A percentile compares a stretch with the other conserved stretches of the same genome.
These are phyloP conservation scores for Zosterops borbonicus DNA, from an alignment of 2,113 vertebrate genomes.

Conservation along the genomic window DNA sequence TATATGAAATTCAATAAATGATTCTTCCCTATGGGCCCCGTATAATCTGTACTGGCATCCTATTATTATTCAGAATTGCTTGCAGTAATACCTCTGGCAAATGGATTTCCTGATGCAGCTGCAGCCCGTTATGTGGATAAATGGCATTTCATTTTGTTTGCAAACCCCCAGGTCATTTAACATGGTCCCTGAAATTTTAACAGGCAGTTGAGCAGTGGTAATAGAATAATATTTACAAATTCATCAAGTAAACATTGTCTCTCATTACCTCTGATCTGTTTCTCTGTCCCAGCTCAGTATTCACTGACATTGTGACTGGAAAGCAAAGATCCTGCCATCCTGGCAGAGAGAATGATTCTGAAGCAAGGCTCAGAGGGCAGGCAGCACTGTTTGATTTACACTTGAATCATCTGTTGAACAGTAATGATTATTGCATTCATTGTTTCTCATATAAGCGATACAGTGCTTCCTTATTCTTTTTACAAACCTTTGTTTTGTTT, in stretches of 20 bases:
- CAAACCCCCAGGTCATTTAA: neutral
- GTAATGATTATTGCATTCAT: neutral
- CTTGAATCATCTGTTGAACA: neutral
- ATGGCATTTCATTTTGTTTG: neutral
- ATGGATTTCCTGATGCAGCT: neutral
- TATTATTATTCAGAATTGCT: neutral
- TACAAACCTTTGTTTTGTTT: neutral
- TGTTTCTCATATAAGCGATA: neutral
- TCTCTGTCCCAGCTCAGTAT: neutral
- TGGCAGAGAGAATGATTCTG: rapidly evolving
- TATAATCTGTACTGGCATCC: neutral
- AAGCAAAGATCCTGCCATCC: neutral
- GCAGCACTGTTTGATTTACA: neutral
- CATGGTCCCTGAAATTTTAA: neutral
- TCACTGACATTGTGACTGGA: neutral
- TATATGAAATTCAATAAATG: neutral
- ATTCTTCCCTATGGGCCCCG: neutral
- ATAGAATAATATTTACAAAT: neutral
- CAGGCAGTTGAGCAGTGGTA: neutral
- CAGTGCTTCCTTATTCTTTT: neutral
- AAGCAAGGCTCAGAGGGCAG: too few species aligned
- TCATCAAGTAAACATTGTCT: neutral
- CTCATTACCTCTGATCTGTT: neutral
- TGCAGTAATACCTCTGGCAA: neutral
- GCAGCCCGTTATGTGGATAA: neutral